These are phyloP conservation scores for Himalopsyche anomala DNA, from an alignment of 2,888 invertebrate species.

Conservation along the genomic window DNA sequence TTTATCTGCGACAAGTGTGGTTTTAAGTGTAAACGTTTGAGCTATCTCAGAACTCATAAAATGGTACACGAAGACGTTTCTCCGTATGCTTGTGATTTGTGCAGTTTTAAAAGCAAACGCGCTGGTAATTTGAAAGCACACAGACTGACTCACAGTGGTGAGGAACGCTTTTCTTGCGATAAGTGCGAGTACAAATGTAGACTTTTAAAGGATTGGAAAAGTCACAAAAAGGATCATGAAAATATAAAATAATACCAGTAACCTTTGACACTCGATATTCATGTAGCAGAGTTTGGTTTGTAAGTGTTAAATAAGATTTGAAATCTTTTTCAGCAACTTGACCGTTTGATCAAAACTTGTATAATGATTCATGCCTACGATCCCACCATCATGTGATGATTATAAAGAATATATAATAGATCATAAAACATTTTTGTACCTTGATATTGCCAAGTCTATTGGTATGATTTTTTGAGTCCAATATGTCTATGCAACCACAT, in stretches of 20 bases:
- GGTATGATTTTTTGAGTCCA: no score
- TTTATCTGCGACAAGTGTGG: slow-evolving; percentile 35
- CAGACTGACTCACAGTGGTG: slow-evolving; percentile 24
- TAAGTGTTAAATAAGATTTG: no score
- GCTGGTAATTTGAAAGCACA: slow-evolving; percentile 18
- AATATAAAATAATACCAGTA: background rate
- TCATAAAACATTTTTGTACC: no score
- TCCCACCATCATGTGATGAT: no score
- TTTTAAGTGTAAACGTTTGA: slow-evolving; percentile 28
- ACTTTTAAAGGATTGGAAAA: background rate
- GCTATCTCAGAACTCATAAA: slow-evolving; percentile 22
- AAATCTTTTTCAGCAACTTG: no score
- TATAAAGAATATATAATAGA: no score
- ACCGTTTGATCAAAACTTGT: no score
- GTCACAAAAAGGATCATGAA: background rate
- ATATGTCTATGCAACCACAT: no score
- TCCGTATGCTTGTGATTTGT: slow-evolving; percentile 39
- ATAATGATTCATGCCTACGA: no score
- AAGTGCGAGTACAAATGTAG: slow-evolving; percentile 39
- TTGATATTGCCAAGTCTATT: no score
- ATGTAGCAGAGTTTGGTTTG: no score
- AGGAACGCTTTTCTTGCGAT: slow-evolving; percentile 5
- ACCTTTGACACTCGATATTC: no score
- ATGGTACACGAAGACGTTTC: slow-evolving; percentile 24
- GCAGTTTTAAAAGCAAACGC: slow-evolving; percentile 7